phyloP scores from a whole-genome alignment of 2,113 vertebrate genomes.

The cat (Felis catus) region F.catus_Fca126_mat1.0 CM031415.1:188401501-188402000 shows the following conservation, averaged over 20 bases:
- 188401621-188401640: accelerated
- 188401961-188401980: not conserved
- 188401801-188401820: not conserved
- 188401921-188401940: not conserved
- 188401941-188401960: not conserved
- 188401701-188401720: no score
- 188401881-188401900: not conserved
- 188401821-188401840: not conserved
- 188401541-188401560: not conserved
- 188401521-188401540: not conserved
- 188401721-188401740: not conserved
- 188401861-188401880: not conserved
- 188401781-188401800: not conserved
- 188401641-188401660: not conserved
- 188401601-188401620: not conserved
- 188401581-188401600: not conserved
- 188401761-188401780: not conserved
- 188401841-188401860: no score
- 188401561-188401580: not conserved
- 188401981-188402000: not conserved
- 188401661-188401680: not conserved
- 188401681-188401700: not conserved
- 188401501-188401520: not conserved
- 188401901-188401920: not conserved
- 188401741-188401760: not conserved